phyloP scores from a whole-genome alignment of 2,113 vertebrate species.

The Tupaia chinensis region DNA sequence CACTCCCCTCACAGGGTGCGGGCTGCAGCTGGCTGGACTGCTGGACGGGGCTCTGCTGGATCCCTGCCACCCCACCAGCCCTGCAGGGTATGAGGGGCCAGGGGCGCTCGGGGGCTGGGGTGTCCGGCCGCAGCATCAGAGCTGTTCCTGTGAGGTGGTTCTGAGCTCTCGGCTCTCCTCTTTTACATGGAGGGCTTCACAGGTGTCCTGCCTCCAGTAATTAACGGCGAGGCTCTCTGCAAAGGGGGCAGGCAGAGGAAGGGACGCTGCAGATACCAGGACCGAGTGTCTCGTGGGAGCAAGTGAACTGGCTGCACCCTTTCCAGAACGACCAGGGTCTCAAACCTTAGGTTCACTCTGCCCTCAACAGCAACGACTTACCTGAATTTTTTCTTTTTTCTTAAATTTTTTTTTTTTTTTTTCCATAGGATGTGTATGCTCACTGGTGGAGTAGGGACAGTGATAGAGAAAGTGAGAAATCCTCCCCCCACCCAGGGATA shows the following conservation, averaged over 20 bases:
- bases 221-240: rapidly evolving
- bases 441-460: no score
- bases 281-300: not conserved
- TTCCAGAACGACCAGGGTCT: not conserved
- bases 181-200: not conserved
- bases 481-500: no score
- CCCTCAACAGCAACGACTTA: no score
- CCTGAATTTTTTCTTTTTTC: not conserved
- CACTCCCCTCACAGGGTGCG: slow-evolving; percentile 20
- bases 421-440: no score
- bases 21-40: slow-evolving; percentile 56
- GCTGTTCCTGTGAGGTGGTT: not conserved
- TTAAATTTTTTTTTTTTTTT: no score
- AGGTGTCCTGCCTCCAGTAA: not conserved
- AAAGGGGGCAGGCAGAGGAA: not conserved
- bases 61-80: slow-evolving; percentile 52
- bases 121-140: not conserved
- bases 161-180: not conserved
- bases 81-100: slow-evolving; percentile 51
- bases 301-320: rapidly evolving
- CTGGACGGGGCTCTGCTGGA: slow-evolving; percentile 75
- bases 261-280: not conserved
- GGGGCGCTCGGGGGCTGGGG: not conserved
- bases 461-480: no score
- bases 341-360: not conserved